Conservation (phyloP, 2,797 vertebrate genomes). For the Rachycentron canadum region DNA sequence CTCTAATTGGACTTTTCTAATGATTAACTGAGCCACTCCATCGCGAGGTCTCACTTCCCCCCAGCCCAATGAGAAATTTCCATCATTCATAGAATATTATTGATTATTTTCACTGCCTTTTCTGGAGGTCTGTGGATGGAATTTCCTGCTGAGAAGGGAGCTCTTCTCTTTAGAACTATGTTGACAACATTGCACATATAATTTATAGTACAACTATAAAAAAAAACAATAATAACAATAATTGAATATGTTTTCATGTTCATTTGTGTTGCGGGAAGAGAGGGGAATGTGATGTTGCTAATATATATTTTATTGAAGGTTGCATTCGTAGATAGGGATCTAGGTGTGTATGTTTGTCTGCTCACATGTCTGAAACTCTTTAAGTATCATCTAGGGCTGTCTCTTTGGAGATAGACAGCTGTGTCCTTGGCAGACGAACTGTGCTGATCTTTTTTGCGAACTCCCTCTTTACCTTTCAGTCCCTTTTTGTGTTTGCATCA, state of each 20-base stretch:
- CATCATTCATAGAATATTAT: slow-evolving; percentile 64
- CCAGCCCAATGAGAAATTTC: slow-evolving; percentile 60
- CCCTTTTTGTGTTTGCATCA: slow-evolving; percentile 16
- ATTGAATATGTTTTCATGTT: slow-evolving; percentile 11
- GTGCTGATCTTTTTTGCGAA: slow-evolving; percentile 51
- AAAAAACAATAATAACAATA: slow-evolving; percentile 23
- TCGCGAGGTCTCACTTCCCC: slow-evolving; percentile 54
- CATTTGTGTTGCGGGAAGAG: slow-evolving; percentile 26
- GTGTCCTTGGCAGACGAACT: slow-evolving; percentile 67
- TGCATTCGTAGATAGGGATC: slow-evolving; percentile 33
- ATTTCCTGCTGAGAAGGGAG: slow-evolving; percentile 39
- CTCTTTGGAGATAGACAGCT: slow-evolving; percentile 77
- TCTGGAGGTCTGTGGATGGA: slow-evolving; percentile 14
- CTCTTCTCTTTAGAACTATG: slow-evolving; percentile 10
- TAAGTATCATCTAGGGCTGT: slow-evolving; percentile 40
- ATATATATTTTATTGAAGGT: slow-evolving; percentile 31
- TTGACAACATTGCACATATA: not conserved
- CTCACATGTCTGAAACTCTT: slow-evolving; percentile 42
- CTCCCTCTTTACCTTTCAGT: slow-evolving; percentile 46
- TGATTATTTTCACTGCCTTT: slow-evolving; percentile 58
- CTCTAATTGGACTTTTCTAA: slow-evolving; percentile 83
- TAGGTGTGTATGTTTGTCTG: slow-evolving; percentile 50
- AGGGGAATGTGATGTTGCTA: not conserved
- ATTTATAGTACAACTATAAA: not conserved
- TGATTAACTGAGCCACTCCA: slow-evolving; percentile 75